A percentile compares a stretch with the other conserved stretches of the same genome.
Conservation (phyloP, 2,888 invertebrate genomes). For the Linhomoeus sp. region DNA sequence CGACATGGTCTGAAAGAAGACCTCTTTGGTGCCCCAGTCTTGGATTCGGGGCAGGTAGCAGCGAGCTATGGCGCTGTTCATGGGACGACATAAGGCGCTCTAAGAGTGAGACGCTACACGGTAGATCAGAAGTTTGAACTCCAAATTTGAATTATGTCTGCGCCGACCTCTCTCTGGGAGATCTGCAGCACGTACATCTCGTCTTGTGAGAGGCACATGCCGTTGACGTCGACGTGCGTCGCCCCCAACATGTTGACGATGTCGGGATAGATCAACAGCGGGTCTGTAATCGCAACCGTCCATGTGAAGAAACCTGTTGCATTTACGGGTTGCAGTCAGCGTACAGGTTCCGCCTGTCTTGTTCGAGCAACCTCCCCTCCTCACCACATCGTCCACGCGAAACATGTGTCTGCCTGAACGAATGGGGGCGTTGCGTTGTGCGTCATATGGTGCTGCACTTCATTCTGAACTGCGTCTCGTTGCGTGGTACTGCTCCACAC, state of each 20-base stretch:
- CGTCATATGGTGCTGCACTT: too few species aligned
- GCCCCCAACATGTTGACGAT: conserved; percentile 95
- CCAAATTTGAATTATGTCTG: not conserved
- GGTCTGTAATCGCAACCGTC: conserved; percentile 10
- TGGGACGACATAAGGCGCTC: conserved; percentile 17
- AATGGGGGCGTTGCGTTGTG: too few species aligned
- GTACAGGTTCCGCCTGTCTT: conserved; percentile 26
- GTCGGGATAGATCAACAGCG: conserved; percentile 43
- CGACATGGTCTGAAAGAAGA: conserved; percentile 23
- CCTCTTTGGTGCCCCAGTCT: conserved; percentile 25
- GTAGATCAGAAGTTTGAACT: not conserved
- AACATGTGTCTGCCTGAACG: conserved; percentile 53
- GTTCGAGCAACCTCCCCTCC: conserved; percentile 58
- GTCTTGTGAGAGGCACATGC: conserved; percentile 59
- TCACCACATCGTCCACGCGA: conserved; percentile 77
- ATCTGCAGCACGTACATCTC: conserved; percentile 24
- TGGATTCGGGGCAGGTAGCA: conserved; percentile 22
- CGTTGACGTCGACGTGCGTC: conserved; percentile 83
- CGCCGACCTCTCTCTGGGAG: conserved; percentile 18
- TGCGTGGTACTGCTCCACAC: too few species aligned
- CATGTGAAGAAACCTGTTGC: too few species aligned
- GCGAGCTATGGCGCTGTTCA: conserved; percentile 23
- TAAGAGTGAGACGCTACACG: conserved; percentile 1
- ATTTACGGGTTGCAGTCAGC: not conserved
- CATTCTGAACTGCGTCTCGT: too few species aligned